phyloP scores from a whole-genome alignment of 64 coral and sea anemone species.

The Acropora tenuis region DNA sequence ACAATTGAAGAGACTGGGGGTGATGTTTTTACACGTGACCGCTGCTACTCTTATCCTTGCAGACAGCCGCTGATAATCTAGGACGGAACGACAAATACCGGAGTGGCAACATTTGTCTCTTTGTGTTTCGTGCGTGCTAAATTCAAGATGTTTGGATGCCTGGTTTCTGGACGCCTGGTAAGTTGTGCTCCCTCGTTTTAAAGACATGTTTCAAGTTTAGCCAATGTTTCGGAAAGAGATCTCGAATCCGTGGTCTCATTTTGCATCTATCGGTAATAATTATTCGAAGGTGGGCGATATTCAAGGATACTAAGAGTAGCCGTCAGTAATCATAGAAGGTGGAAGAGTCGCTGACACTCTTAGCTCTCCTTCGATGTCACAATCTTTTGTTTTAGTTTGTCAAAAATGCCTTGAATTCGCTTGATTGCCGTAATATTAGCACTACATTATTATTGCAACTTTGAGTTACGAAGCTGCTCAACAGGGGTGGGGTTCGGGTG shows the following conservation, averaged over 20 bases:
- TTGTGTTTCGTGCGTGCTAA: too few species aligned
- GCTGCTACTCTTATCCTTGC: background rate
- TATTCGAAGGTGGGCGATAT: background rate
- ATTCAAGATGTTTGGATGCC: constrained; percentile 89
- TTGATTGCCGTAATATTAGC: too few species aligned
- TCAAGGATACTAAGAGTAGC: background rate
- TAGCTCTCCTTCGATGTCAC: background rate
- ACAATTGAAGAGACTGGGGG: background rate
- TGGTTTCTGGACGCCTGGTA: constrained; percentile 87
- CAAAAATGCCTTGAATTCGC: too few species aligned
- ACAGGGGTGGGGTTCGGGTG: too few species aligned
- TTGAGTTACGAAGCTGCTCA: too few species aligned
- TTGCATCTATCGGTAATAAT: too few species aligned
- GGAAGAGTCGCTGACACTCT: background rate
- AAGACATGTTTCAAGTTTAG: background rate
- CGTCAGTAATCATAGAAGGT: background rate
- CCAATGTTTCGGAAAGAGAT: background rate
- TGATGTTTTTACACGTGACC: background rate
- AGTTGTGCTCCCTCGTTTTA: constrained; percentile 8
- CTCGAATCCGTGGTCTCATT: background rate
- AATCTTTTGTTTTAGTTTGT: background rate
- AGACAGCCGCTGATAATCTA: background rate
- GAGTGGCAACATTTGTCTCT: too few species aligned
- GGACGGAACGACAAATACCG: too few species aligned
- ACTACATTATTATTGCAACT: too few species aligned